phyloP scores from a whole-genome alignment of 2,888 invertebrate genomes.

The Prionchulus punctatus region DNA sequence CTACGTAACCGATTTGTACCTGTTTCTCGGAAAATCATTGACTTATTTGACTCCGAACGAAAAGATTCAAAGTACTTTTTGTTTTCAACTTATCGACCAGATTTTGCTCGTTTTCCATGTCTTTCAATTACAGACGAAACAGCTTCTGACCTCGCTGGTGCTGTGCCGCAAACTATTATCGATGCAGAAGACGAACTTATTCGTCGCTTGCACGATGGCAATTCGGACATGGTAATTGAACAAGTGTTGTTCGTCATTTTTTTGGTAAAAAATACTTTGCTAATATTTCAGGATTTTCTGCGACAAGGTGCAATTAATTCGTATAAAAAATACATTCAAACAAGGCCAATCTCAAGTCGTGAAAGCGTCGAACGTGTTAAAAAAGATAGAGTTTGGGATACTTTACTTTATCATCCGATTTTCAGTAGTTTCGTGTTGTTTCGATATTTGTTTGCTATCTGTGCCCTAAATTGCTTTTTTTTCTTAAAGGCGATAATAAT shows the following conservation, averaged over 20 bases:
- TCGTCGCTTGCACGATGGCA: neutral
- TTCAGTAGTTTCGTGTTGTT: slow-evolving; percentile 9
- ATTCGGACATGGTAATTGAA: neutral
- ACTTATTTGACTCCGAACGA: slow-evolving; percentile 32
- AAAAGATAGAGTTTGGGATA: slow-evolving; percentile 23
- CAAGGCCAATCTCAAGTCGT: slow-evolving; percentile 68
- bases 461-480: too few relatives aligned
- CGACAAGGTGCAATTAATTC: slow-evolving; percentile 65
- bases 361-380: slow-evolving; percentile 78
- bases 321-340: slow-evolving; percentile 70
- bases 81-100: too few relatives aligned
- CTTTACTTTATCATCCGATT: slow-evolving; percentile 13
- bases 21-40: slow-evolving; percentile 69
- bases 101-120: too few relatives aligned
- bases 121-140: neutral
- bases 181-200: slow-evolving; percentile 62
- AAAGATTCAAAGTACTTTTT: too few relatives aligned
- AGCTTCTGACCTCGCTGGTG: slow-evolving; percentile 46
- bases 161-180: slow-evolving; percentile 58
- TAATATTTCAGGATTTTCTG: slow-evolving; percentile 43
- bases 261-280: neutral
- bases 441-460: too few relatives aligned
- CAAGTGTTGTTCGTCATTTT: neutral
- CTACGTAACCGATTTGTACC: slow-evolving; percentile 76
- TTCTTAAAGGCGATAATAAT: too few relatives aligned